Evolutionary conservation across 2,888 invertebrate genomes (phyloP).

Genomic region (Drosophila longiperda): DNA sequence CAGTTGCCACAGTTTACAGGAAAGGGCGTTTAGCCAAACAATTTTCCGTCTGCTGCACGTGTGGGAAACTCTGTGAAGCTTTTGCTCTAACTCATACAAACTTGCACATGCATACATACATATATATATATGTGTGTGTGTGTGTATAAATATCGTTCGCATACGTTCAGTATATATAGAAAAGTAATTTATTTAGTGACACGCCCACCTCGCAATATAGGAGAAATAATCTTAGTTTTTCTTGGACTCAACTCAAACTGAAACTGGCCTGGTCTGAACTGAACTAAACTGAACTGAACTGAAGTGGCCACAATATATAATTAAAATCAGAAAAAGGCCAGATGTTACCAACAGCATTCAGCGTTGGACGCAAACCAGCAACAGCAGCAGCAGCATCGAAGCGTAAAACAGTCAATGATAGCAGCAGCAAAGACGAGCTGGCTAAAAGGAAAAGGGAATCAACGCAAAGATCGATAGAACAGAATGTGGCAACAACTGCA

Average conservation of each 20-base stretch:
- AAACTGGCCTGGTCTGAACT: conserved; percentile 4
- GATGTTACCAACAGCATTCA: conserved; percentile 54
- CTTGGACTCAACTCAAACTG: conserved; percentile 30
- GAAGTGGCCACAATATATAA: conserved; percentile 78
- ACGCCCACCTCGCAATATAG: conserved; percentile 74
- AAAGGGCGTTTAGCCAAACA: conserved; percentile 77
- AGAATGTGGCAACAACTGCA: conserved; percentile 32
- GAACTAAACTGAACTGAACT: conserved; percentile 34
- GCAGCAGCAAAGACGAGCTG: conserved; percentile 34
- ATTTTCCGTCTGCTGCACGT: conserved; percentile 68
- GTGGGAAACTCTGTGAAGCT: conserved; percentile 59
- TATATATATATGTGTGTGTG: conserved; percentile 10
- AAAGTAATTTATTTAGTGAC: conserved; percentile 79
- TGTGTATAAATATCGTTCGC: conserved; percentile 21
- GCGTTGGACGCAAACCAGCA: conserved; percentile 14
- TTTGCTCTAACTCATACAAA: conserved; percentile 30
- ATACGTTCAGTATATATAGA: conserved; percentile 63
- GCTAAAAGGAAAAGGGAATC: conserved; percentile 26
- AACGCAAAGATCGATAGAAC: conserved; percentile 68
- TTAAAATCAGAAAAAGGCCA: conserved; percentile 75
- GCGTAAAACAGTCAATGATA: conserved; percentile 51
- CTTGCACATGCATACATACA: conserved; percentile 2
- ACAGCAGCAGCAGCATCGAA: conserved; percentile 21
- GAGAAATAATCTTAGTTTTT: conserved; percentile 75
- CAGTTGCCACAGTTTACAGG: conserved; percentile 52